These are phyloP conservation scores for Esox lucius DNA, from an alignment of 2,797 vertebrate genomes.

Conservation along the genomic window DNA sequence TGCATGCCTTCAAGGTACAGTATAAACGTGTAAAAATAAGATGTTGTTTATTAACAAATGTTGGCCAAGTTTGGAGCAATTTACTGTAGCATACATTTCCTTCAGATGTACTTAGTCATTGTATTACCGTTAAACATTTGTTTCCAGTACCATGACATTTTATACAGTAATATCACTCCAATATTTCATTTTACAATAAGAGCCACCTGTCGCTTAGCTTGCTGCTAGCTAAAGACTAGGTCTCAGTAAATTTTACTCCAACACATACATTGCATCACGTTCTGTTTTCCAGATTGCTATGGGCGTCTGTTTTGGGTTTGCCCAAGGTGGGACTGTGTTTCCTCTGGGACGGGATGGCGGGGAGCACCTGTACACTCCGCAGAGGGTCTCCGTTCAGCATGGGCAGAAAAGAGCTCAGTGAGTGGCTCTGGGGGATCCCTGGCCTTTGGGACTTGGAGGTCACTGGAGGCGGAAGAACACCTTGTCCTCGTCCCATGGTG, in stretches of 20 bases:
- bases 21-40: constrained; percentile 62
- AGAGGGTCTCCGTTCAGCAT: constrained; percentile 71
- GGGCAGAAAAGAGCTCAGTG: constrained; percentile 64
- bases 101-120: constrained; percentile 9
- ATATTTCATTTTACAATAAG: too few relatives aligned
- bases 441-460: constrained; percentile 49
- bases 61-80: constrained; percentile 38
- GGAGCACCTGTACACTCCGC: constrained; percentile 74
- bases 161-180: too few relatives aligned
- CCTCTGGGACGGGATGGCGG: constrained; percentile 81
- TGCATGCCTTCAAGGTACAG: constrained; percentile 55
- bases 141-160: too few relatives aligned
- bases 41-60: constrained; percentile 26
- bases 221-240: background rate
- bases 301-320: background rate
- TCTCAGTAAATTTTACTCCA: background rate
- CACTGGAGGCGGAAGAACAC: constrained; percentile 55
- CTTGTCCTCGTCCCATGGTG: constrained; percentile 46
- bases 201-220: background rate
- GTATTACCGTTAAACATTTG: background rate
- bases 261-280: constrained; percentile 10
- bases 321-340: constrained; percentile 46
- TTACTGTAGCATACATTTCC: constrained; percentile 11
- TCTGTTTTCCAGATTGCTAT: background rate
- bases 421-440: constrained; percentile 56